Evolutionary conservation across 2,797 vertebrate genomes (phyloP), one percentile per base, ranked within the genome.

Genomic region (Phalloptychus januarius): DNA sequence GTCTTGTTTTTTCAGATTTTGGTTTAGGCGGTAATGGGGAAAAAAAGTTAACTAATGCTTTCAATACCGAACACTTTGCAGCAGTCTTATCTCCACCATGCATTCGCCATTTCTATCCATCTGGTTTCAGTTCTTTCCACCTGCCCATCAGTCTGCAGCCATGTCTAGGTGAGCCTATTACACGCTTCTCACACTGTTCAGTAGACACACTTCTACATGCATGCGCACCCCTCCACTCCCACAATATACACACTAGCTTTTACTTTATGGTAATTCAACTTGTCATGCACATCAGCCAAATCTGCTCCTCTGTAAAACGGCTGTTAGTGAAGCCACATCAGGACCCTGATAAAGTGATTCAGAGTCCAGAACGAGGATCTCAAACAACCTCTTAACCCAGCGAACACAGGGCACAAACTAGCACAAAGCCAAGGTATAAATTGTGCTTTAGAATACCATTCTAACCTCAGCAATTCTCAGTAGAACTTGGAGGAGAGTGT

Each of bases 121-220:
- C 92, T 91, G 93, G 84, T 88, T 89, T 79, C 82, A 70, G 86
- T 93, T 94, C 83, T 86, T 88, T 78, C 88, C 92, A 92, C 91
- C 90, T 94, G 92, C 90, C 91, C 88, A 89, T 92, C 91, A 88
- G 85, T 92, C 86, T 87, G 86, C 88, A 85, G 82, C 79, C 82
- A 67, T 83, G 79, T 90, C 90, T 90, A 94, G 94, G 90, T 93
- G 91, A 92, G 89, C 83, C 83, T 84, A 91, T 92, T 92, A 92
- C 91, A 93, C 77, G 90, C 89, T 85, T 85, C 81, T 89, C 88
- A 90, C 83, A 50, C 80, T 75, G 86, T 82, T 89, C 85, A 71
- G 77, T 54, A 77, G 81, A 76, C 88, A 84, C 85, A 83, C 86
- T 65, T 48, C 70, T 13, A n/a, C 1, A 42, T 65, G 72, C 76